Percentiles rank a stretch among this genome's conserved stretches.
These are phyloP conservation scores for Hylaeus volcanicus DNA, from an alignment of 1,140 invertebrate genomes.

Conservation along the genomic window DNA sequence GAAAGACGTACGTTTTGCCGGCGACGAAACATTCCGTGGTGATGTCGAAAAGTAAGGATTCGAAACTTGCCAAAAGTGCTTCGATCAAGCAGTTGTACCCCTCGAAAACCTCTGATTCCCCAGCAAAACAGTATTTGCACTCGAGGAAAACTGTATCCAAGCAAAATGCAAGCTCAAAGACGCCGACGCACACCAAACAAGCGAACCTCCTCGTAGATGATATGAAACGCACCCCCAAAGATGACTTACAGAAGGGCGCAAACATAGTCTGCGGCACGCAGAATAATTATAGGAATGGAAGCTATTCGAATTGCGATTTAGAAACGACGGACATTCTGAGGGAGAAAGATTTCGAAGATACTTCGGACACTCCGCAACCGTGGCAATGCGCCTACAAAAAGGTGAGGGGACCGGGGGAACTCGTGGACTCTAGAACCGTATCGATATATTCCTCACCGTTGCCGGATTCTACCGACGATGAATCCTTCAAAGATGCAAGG, in stretches of 20 bases:
- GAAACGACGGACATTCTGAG: not conserved
- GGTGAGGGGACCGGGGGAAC: not conserved
- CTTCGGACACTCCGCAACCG: not conserved
- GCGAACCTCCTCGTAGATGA: conserved; percentile 7
- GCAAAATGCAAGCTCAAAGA: not conserved
- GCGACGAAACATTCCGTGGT: not conserved
- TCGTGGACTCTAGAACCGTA: not conserved
- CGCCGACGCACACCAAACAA: not conserved
- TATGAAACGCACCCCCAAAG: not conserved
- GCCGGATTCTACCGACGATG: conserved; percentile 46
- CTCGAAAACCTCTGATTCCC: not conserved
- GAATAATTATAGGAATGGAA: not conserved
- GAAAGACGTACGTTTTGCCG: not conserved
- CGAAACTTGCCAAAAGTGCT: not conserved
- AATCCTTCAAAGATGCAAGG: conserved; percentile 55
- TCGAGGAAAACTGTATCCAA: not conserved
- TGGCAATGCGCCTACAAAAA: conserved; percentile 14
- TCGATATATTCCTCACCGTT: conserved; percentile 6
- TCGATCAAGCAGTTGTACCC: conserved; percentile 7
- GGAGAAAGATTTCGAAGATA: conserved; percentile 2
- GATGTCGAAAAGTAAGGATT: not conserved
- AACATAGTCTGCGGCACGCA: not conserved
- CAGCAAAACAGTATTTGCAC: not conserved
- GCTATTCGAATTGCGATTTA: not conserved
- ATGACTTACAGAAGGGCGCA: not conserved